These are phyloP conservation scores for Himalopsyche kuldschensis DNA, from an alignment of 2,888 invertebrate genomes.

Conservation along the genomic window DNA sequence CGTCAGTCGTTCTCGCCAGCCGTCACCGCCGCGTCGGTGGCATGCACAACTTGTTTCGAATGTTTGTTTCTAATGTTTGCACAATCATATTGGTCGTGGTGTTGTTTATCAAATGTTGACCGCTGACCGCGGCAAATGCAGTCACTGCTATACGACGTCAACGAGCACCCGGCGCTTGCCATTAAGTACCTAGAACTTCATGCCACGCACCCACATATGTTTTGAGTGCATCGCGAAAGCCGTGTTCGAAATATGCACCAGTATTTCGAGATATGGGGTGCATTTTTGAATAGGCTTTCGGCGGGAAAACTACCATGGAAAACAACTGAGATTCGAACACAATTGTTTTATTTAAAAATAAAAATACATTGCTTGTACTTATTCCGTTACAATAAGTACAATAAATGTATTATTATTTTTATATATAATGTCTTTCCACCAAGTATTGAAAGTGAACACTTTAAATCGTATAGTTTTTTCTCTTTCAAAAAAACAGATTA, in stretches of 20 bases:
- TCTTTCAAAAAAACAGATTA: no score
- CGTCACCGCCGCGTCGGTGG: conserved; percentile 13
- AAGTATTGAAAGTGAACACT: no score
- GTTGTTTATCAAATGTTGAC: conserved; percentile 36
- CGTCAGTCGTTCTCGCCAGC: not conserved
- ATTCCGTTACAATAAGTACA: no score
- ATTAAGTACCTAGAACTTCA: not conserved
- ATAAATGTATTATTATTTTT: no score
- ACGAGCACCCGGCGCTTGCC: not conserved
- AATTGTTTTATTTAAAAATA: no score
- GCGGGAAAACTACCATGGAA: not conserved
- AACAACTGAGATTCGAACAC: no score
- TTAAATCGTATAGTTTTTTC: no score
- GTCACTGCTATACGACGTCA: not conserved
- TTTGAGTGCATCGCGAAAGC: not conserved
- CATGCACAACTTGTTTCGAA: conserved; percentile 28
- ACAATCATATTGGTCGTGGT: conserved; percentile 38
- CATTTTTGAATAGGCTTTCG: not conserved
- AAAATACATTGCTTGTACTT: no score
- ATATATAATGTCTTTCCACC: no score
- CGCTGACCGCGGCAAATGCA: conserved; percentile 3
- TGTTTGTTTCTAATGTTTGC: conserved; percentile 39
- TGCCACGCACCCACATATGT: not conserved
- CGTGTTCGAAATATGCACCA: not conserved
- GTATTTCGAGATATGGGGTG: not conserved